phyloP scores from a whole-genome alignment of 1,140 invertebrate species.

The Calycopis cecrops region DNA sequence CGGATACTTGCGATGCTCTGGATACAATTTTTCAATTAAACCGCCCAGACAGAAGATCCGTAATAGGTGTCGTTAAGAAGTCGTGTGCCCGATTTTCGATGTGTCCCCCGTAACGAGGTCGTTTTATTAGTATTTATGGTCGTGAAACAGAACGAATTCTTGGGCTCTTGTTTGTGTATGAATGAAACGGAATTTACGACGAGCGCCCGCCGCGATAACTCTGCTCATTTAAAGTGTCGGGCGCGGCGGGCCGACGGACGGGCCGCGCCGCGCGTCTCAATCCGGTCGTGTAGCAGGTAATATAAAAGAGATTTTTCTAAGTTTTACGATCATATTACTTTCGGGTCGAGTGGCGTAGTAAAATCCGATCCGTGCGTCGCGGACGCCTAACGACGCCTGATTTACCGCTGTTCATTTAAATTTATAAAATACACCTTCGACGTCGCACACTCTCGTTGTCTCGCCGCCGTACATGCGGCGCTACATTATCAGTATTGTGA shows the following conservation, averaged over 20 bases:
- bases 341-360: conserved; percentile 47
- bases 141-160: conserved; percentile 44
- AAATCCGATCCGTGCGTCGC: conserved; percentile 59
- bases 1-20: conserved; percentile 67
- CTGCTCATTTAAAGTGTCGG: conserved; percentile 43
- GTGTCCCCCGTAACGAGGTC: conserved; percentile 67
- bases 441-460: conserved; percentile 34
- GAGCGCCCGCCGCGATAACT: conserved; percentile 44
- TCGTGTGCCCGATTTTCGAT: conserved; percentile 72
- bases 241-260: conserved; percentile 21
- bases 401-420: conserved; percentile 64
- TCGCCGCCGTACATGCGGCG: background rate
- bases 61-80: conserved; percentile 74
- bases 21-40: conserved; percentile 75
- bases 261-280: conserved; percentile 33
- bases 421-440: conserved; percentile 54
- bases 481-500: conserved; percentile 45
- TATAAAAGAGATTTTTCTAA: conserved; percentile 61
- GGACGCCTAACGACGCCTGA: conserved; percentile 55
- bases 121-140: conserved; percentile 74
- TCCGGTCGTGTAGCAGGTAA: conserved; percentile 35
- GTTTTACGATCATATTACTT: conserved; percentile 62
- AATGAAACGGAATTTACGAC: conserved; percentile 67
- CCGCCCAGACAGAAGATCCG: conserved; percentile 71
- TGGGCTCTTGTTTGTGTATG: conserved; percentile 28